Percentiles rank a stretch among this genome's conserved stretches.
phyloP scores from a whole-genome alignment of 2,888 invertebrate species.

The Tenthredo amoena region DNA sequence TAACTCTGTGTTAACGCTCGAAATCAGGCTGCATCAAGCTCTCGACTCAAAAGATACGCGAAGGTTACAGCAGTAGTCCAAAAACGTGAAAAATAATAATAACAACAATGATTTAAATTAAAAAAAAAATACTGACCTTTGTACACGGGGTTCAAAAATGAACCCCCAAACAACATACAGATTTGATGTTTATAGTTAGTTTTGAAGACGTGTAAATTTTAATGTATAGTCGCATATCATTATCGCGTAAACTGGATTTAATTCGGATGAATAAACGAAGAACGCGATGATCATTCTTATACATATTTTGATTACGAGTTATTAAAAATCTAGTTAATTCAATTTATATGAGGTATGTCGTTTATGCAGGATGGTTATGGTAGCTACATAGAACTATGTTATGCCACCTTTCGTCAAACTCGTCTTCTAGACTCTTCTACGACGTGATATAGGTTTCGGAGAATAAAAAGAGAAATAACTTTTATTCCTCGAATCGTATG shows the following conservation, averaged over 20 bases:
- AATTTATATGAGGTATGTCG: background rate
- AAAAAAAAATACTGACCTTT: background rate
- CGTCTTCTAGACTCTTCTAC: background rate
- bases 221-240: background rate
- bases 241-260: background rate
- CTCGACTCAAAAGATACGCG: background rate
- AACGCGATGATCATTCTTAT: background rate
- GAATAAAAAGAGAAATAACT: background rate
- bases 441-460: background rate
- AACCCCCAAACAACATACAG: background rate
- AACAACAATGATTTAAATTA: background rate
- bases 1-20: background rate
- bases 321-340: background rate
- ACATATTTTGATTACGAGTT: background rate
- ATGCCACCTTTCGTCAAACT: background rate
- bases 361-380: no score
- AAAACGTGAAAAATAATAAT: background rate
- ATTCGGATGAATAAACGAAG: background rate
- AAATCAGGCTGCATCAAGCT: background rate
- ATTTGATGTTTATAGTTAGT: background rate
- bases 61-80: background rate
- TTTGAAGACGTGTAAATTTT: background rate
- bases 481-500: conserved; percentile 8
- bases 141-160: background rate
- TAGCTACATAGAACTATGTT: background rate